Evolutionary conservation across 2,113 vertebrate genomes (phyloP).

Genomic region (Jaculus jaculus): DNA sequence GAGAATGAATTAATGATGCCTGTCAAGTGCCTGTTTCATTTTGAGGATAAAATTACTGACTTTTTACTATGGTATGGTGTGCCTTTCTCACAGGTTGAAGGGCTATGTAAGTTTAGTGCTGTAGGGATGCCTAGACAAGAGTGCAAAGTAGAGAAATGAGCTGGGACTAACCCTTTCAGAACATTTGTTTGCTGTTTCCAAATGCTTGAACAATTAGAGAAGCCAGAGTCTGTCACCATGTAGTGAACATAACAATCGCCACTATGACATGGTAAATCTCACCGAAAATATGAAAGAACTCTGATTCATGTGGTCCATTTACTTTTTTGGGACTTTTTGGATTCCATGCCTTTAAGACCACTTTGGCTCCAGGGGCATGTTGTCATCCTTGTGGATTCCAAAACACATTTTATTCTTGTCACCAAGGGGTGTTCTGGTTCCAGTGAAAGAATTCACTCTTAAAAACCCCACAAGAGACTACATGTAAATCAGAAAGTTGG

Average conservation of each 20-base stretch:
- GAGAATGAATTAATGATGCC: conserved; percentile 47
- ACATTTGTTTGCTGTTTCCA: not conserved
- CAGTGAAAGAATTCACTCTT: conserved; percentile 56
- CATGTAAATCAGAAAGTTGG: conserved; percentile 70
- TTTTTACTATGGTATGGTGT: conserved; percentile 6
- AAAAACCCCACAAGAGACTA: conserved; percentile 41
- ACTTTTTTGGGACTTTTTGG: conserved; percentile 14
- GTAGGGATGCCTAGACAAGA: not conserved
- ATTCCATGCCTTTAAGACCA: conserved; percentile 40
- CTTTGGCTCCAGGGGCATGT: conserved; percentile 35
- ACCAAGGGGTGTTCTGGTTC: conserved; percentile 54
- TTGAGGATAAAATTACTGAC: conserved; percentile 38
- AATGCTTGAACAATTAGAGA: not conserved
- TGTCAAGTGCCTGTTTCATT: conserved; percentile 59
- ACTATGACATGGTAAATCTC: not conserved
- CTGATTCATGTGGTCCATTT: not conserved
- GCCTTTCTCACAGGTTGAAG: conserved; percentile 15
- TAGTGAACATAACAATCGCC: not conserved
- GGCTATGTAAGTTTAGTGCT: not conserved
- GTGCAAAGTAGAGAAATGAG: not conserved
- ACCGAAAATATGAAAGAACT: conserved; percentile 40
- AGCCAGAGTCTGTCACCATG: not conserved
- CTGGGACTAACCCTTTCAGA: not conserved
- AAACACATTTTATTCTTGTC: conserved; percentile 52
- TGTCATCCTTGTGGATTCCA: conserved; percentile 48